Evolutionary conservation across 2,797 vertebrate genomes (phyloP).

Genomic region (Rhadinocentrus ornatus): DNA sequence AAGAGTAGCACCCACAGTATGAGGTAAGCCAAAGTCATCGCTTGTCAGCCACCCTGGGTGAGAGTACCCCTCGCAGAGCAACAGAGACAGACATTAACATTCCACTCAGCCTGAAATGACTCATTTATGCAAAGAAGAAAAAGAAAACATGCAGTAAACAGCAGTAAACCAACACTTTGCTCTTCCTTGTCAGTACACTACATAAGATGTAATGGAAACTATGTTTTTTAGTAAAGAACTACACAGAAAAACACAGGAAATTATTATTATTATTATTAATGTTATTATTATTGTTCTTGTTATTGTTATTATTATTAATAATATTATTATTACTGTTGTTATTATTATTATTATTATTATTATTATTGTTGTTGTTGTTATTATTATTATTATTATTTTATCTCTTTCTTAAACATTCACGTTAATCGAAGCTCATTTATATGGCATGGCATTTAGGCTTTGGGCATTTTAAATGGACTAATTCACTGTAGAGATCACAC

Average conservation of each 20-base stretch:
- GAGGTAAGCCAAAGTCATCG: conserved; percentile 78
- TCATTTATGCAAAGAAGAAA: conserved; percentile 48
- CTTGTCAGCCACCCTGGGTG: conserved; percentile 75
- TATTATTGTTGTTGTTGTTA: too few relatives aligned
- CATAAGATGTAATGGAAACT: conserved; percentile 25
- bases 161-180: conserved; percentile 27
- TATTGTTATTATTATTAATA: too few relatives aligned
- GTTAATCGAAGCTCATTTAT: too few relatives aligned
- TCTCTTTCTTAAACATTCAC: too few relatives aligned
- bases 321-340: too few relatives aligned
- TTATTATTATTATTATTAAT: too few relatives aligned
- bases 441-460: too few relatives aligned
- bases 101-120: conserved; percentile 58
- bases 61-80: conserved; percentile 73
- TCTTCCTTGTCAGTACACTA: conserved; percentile 9
- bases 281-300: too few relatives aligned
- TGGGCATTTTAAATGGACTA: too few relatives aligned
- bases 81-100: conserved; percentile 76
- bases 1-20: conserved; percentile 79
- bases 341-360: too few relatives aligned
- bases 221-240: not conserved
- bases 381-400: too few relatives aligned
- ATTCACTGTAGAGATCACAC: too few relatives aligned
- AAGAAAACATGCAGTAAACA: conserved; percentile 32
- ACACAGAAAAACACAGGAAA: not conserved